These are phyloP conservation scores for Chironomus tepperi DNA, from an alignment of 1,140 invertebrate species.

Conservation along the genomic window DNA sequence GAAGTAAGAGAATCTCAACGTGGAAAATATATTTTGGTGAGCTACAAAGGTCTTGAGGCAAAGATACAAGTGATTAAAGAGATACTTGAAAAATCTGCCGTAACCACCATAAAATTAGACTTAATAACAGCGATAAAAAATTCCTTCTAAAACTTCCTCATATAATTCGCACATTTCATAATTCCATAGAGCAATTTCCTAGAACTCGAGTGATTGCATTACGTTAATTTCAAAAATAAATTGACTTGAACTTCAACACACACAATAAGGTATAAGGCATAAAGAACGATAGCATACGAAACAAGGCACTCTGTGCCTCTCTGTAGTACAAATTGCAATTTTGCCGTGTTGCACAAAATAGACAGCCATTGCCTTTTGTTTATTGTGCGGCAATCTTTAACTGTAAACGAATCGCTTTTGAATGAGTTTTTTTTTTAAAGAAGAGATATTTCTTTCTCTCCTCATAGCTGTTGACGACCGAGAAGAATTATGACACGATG, in stretches of 20 bases:
- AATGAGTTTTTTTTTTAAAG: background rate
- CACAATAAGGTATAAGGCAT: no score
- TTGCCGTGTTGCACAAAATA: background rate
- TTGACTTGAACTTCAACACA: conserved; percentile 19
- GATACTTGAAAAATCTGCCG: no score
- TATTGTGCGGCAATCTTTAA: conserved; percentile 21
- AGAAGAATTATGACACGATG: conserved; percentile 18
- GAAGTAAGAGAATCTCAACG: no score
- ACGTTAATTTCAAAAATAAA: conserved; percentile 20
- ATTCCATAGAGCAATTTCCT: background rate
- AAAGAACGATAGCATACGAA: background rate
- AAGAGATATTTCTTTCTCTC: background rate
- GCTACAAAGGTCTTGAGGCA: no score
- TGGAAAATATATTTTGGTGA: no score
- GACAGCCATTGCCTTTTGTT: conserved; percentile 16
- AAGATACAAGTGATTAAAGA: no score
- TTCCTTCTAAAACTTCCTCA: no score
- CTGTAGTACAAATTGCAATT: background rate
- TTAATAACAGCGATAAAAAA: no score
- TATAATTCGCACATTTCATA: conserved; percentile 4
- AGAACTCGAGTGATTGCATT: background rate
- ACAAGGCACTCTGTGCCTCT: background rate
- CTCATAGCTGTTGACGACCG: conserved; percentile 1
- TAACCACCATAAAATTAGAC: no score
- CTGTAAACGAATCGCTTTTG: conserved; percentile 19